These are phyloP conservation scores for Myiagra hebetior DNA, from an alignment of 2,113 vertebrate genomes.

Conservation along the genomic window DNA sequence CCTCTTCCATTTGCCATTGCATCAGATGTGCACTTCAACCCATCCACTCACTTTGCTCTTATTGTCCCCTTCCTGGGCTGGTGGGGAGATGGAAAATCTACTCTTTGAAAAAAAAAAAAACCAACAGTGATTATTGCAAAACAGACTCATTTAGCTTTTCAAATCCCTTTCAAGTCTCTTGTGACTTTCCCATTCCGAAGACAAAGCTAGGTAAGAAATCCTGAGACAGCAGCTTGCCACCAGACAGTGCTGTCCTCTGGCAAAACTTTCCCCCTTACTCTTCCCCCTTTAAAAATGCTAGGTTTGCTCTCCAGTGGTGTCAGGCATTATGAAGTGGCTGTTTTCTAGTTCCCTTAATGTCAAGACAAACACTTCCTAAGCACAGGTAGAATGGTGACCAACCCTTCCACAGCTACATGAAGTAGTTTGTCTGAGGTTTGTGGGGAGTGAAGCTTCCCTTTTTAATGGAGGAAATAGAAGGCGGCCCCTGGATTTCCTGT, in stretches of 20 bases:
- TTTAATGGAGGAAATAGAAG: background rate
- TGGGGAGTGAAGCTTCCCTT: background rate
- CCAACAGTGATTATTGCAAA: background rate
- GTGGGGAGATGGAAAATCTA: background rate
- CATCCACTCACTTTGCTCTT: background rate
- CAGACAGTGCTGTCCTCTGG: background rate
- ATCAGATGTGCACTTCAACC: fast-evolving
- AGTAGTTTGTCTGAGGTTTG: background rate
- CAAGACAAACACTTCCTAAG: background rate
- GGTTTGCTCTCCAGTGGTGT: background rate
- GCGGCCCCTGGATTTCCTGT: background rate
- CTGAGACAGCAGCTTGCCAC: background rate
- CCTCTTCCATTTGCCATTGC: background rate
- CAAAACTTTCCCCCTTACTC: background rate
- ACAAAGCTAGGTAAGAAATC: background rate
- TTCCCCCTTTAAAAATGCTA: conserved; percentile 11
- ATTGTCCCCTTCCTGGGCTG: background rate
- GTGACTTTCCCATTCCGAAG: background rate
- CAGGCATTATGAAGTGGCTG: background rate
- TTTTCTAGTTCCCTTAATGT: background rate
- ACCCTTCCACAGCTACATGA: background rate
- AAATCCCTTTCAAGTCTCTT: background rate
- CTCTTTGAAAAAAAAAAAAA: background rate
- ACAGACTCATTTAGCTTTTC: background rate
- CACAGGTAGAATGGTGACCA: background rate